These are phyloP conservation scores for Odontamblyopus lacepedii DNA, from an alignment of 2,797 vertebrate species.

Conservation along the genomic window DNA sequence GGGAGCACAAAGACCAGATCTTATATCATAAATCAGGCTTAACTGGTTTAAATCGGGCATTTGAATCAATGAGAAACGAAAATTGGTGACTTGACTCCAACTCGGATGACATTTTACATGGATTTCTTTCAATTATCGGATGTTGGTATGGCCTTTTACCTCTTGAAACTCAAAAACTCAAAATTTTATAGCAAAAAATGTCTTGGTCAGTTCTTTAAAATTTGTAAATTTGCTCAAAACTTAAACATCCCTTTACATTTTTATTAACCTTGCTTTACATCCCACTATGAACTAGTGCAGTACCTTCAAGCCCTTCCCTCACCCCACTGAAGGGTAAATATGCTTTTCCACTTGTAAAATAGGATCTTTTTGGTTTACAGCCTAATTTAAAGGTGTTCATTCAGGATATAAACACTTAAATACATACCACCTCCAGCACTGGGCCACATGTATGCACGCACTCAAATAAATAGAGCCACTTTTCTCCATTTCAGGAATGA, in stretches of 20 bases:
- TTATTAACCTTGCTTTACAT: slow-evolving; percentile 51
- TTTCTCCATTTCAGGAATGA: slow-evolving; percentile 41
- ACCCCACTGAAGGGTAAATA: slow-evolving; percentile 33
- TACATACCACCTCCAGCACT: slow-evolving; percentile 32
- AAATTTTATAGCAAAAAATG: neutral
- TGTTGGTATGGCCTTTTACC: neutral
- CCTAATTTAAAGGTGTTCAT: slow-evolving; percentile 24
- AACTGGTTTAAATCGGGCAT: neutral
- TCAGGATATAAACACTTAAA: slow-evolving; percentile 31
- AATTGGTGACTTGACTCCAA: neutral
- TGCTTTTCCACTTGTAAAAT: slow-evolving; percentile 59
- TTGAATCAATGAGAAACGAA: neutral
- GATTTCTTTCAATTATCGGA: neutral
- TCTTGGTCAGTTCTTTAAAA: neutral
- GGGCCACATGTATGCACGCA: slow-evolving; percentile 19
- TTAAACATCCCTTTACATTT: slow-evolving; percentile 25
- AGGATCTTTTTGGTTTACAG: slow-evolving; percentile 34
- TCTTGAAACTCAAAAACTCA: neutral
- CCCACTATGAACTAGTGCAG: slow-evolving; percentile 60
- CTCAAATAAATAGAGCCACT: slow-evolving; percentile 42
- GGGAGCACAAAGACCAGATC: slow-evolving; percentile 1
- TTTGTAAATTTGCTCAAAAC: neutral
- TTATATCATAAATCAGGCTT: neutral
- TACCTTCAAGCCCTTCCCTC: slow-evolving; percentile 32
- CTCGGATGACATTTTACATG: neutral